Conservation (phyloP, 2,888 invertebrate species). For the Neocrepidodera transversa region DNA sequence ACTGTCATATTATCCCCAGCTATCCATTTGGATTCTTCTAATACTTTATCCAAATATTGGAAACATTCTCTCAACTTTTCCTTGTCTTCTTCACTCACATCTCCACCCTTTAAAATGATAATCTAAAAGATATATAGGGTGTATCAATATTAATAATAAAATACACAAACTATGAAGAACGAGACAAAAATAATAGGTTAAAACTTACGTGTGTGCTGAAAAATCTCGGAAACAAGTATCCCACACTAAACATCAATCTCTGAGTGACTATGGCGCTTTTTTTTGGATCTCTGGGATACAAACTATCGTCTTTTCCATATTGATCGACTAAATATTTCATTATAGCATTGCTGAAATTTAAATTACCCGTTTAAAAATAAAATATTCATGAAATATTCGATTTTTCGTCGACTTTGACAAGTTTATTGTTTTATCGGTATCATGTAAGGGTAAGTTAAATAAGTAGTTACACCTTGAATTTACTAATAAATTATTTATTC, state of each 20-base stretch:
- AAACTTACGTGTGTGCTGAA: conserved; percentile 67
- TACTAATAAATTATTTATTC: too few species aligned
- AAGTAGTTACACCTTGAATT: too few species aligned
- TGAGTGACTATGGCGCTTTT: conserved; percentile 69
- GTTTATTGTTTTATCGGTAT: too few species aligned
- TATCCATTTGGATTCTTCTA: conserved; percentile 68
- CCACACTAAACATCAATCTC: conserved; percentile 68
- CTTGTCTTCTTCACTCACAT: conserved; percentile 43
- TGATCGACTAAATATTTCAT: conserved; percentile 70
- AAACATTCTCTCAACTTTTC: conserved; percentile 67
- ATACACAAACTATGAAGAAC: too few species aligned
- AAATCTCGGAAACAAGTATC: conserved; percentile 65
- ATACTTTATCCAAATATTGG: conserved; percentile 65
- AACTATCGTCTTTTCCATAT: conserved; percentile 69
- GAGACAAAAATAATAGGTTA: too few species aligned
- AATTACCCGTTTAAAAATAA: neutral
- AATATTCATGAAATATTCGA: too few species aligned
- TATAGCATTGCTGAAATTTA: conserved; percentile 69
- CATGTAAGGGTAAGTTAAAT: too few species aligned
- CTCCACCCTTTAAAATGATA: conserved; percentile 45
- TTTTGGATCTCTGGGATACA: conserved; percentile 71
- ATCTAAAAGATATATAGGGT: too few species aligned
- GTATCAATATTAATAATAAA: too few species aligned
- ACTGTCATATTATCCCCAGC: conserved; percentile 74
- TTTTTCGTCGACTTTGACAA: too few species aligned